Percentiles rank a stretch among this genome's conserved stretches.
These are phyloP conservation scores for Pantala flavescens DNA, from an alignment of 1,140 invertebrate genomes.

Conservation along the genomic window DNA sequence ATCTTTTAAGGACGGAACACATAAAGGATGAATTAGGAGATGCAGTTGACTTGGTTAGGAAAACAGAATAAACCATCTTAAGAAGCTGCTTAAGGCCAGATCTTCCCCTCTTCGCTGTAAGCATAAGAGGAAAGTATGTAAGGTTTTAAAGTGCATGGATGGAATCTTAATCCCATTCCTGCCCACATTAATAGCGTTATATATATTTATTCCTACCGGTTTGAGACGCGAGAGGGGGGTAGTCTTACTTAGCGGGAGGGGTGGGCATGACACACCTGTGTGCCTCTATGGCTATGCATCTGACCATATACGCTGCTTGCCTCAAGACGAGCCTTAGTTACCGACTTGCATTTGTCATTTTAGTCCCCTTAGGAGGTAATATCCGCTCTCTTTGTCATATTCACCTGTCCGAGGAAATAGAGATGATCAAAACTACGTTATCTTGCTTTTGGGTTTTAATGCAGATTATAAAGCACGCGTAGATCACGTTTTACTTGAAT, in stretches of 20 bases:
- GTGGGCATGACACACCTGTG: not conserved
- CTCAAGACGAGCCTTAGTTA: not conserved
- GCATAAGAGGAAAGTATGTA: constrained; percentile 9
- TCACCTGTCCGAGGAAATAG: not conserved
- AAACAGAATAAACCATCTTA: no score
- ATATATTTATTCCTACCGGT: constrained; percentile 7
- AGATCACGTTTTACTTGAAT: no score
- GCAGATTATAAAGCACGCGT: no score
- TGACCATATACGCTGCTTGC: not conserved
- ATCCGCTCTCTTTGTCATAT: not conserved
- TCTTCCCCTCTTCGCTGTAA: not conserved
- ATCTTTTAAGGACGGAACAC: no score
- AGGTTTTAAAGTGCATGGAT: not conserved
- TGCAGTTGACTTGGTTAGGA: no score
- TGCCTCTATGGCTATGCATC: not conserved
- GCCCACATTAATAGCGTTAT: constrained; percentile 4
- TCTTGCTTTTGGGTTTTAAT: no score
- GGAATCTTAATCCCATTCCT: constrained; percentile 1
- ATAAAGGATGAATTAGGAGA: no score
- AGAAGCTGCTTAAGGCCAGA: no score
- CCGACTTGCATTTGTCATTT: not conserved
- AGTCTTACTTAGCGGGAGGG: not conserved
- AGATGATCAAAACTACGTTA: no score
- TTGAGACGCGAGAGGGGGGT: not conserved
- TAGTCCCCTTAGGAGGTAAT: not conserved